These are phyloP conservation scores for Cnemophilus loriae DNA, from an alignment of 2,113 vertebrate species.

Conservation along the genomic window DNA sequence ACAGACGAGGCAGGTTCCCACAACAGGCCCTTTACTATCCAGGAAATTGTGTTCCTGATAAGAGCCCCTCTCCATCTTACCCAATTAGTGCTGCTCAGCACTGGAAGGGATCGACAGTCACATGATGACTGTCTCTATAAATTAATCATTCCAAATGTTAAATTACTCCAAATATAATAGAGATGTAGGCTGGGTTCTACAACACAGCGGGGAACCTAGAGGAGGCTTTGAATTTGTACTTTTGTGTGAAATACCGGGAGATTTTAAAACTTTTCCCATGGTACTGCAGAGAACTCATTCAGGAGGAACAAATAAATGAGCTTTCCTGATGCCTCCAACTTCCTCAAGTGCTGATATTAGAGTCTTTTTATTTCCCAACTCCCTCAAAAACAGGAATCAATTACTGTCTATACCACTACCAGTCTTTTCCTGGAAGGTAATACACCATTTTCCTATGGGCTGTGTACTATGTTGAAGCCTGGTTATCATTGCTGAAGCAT, in stretches of 20 bases:
- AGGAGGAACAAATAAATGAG: neutral
- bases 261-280: neutral
- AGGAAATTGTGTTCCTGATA: neutral
- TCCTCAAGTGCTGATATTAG: neutral
- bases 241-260: neutral
- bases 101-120: neutral
- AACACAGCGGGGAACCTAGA: neutral
- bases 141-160: neutral
- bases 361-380: neutral
- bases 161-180: neutral
- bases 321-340: neutral
- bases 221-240: neutral
- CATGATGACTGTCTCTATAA: neutral
- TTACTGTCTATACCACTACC: neutral
- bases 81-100: neutral
- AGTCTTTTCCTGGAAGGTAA: neutral
- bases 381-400: neutral
- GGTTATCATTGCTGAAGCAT: neutral
- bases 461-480: neutral
- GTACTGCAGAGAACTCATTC: neutral
- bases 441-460: rapidly evolving
- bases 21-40: neutral
- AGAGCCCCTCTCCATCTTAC: neutral
- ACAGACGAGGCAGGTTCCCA: neutral
- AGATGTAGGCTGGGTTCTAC: neutral